phyloP scores from a whole-genome alignment of 53 echinoderm and acorn worm genomes.

The Patiria pectinifera region DNA sequence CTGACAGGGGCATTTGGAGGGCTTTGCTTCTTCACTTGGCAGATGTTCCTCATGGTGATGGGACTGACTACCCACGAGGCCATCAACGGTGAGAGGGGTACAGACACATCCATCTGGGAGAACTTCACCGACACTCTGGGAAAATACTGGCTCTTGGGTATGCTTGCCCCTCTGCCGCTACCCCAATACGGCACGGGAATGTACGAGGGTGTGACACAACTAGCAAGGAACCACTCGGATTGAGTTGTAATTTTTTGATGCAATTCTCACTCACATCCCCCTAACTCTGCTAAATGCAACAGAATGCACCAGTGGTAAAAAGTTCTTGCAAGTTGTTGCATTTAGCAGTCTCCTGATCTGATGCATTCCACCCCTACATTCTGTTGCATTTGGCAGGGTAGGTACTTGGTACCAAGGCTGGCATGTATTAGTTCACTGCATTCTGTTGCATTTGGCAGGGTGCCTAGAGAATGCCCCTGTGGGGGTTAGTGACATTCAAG shows the following conservation, averaged over 20 bases:
- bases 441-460: too few species aligned
- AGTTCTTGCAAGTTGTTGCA: too few species aligned
- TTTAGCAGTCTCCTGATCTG: too few species aligned
- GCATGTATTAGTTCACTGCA: too few species aligned
- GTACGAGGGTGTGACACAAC: constrained; percentile 44
- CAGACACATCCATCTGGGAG: constrained; percentile 37
- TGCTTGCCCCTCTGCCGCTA: constrained; percentile 64
- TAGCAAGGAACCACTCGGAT: not conserved
- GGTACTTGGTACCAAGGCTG: too few species aligned
- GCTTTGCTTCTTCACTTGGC: constrained; percentile 68
- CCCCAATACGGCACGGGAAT: constrained; percentile 75
- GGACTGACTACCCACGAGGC: constrained; percentile 80
- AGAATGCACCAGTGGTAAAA: too few species aligned
- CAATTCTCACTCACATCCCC: not conserved
- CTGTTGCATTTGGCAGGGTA: too few species aligned
- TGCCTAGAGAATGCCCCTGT: too few species aligned
- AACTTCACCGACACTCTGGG: constrained; percentile 76
- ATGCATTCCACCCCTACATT: too few species aligned
- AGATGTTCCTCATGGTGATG: constrained; percentile 40
- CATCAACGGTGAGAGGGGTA: constrained; percentile 40
- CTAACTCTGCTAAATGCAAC: too few species aligned
- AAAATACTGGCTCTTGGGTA: constrained; percentile 75
- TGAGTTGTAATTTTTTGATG: not conserved
- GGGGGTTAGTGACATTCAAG: not conserved
- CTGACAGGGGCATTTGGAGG: constrained; percentile 49